Evolutionary conservation across 1,140 invertebrate species (phyloP).

Genomic region (Nymphalis io): DNA sequence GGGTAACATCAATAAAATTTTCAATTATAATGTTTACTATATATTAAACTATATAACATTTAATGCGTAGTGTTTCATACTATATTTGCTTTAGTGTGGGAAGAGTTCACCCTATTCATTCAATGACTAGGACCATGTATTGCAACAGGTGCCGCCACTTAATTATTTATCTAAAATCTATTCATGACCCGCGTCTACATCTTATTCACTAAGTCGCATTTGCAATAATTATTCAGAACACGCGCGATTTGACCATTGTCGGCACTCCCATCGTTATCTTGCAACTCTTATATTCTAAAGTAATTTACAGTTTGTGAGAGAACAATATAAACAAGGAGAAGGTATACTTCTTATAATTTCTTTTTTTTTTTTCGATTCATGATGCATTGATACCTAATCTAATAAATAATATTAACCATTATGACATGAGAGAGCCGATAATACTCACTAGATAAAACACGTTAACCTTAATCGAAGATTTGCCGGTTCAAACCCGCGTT

Average conservation of each 20-base stretch:
- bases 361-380: no score
- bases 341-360: no score
- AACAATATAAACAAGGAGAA: background rate
- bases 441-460: no score
- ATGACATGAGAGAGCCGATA: no score
- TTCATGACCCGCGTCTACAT: conserved; percentile 39
- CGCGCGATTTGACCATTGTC: conserved; percentile 43
- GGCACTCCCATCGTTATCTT: conserved; percentile 20
- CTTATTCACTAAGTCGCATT: conserved; percentile 28
- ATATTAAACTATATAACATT: no score
- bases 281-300: conserved; percentile 13
- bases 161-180: conserved; percentile 40
- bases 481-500: no score
- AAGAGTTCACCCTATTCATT: background rate
- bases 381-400: no score
- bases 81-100: background rate
- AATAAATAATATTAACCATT: no score
- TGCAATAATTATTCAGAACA: conserved; percentile 52
- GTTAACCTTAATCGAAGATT: no score
- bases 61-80: no score
- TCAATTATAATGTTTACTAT: no score
- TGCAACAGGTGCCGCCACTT: conserved; percentile 13
- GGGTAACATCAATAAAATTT: no score
- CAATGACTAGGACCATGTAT: conserved; percentile 5
- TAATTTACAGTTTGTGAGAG: conserved; percentile 21